These are phyloP conservation scores for Scytalopus superciliaris DNA, from an alignment of 2,113 vertebrate genomes.

Conservation along the genomic window DNA sequence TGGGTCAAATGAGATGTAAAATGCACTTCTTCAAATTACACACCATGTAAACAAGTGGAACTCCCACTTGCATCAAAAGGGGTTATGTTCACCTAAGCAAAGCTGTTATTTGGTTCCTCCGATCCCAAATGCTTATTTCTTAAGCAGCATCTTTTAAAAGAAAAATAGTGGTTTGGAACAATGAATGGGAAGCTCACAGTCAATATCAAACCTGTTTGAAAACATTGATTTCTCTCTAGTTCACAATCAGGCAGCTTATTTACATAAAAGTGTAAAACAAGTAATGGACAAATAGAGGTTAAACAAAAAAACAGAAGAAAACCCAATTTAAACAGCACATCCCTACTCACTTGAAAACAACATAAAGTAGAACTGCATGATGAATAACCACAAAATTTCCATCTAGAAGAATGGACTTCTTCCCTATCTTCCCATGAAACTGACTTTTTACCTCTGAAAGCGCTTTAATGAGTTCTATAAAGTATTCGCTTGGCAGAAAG, in stretches of 20 bases:
- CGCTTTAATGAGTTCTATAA: conserved; percentile 19
- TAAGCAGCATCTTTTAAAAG: conserved; percentile 26
- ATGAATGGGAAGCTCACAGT: conserved; percentile 9
- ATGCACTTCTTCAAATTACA: not conserved
- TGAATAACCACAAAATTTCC: conserved; percentile 12
- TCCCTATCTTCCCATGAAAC: not conserved
- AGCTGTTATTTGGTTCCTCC: not conserved
- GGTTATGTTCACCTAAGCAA: not conserved
- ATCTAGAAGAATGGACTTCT: conserved; percentile 20
- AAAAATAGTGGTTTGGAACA: conserved; percentile 16
- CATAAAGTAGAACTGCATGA: not conserved
- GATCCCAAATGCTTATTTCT: not conserved
- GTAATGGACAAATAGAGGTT: conserved; percentile 18
- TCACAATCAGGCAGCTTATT: conserved; percentile 29
- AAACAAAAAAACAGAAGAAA: conserved; percentile 51
- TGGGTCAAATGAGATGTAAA: not conserved
- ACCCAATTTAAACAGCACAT: not conserved
- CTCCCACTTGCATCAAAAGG: not conserved
- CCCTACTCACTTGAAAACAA: conserved; percentile 38
- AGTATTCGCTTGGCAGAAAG: not conserved
- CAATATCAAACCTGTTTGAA: conserved; percentile 36
- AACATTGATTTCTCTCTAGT: conserved; percentile 42
- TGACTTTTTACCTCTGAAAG: conserved; percentile 23
- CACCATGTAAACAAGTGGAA: not conserved
- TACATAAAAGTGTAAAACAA: conserved; percentile 55